Percentiles rank a stretch among this genome's conserved stretches.
phyloP scores from a whole-genome alignment of 2,113 vertebrate species.

The Columba janthina region DNA sequence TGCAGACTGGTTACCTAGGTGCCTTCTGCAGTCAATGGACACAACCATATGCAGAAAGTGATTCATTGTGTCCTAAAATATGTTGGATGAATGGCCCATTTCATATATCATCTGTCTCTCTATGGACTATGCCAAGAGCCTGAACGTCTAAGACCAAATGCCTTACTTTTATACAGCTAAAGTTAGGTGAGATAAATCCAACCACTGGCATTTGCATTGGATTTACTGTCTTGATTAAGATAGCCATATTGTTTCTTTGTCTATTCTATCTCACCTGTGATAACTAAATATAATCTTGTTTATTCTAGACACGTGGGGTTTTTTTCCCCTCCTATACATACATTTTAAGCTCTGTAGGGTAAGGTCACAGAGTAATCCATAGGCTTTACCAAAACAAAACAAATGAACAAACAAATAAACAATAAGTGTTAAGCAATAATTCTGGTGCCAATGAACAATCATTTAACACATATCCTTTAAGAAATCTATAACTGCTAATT shows the following conservation, averaged over 20 bases:
- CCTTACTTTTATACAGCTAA: neutral
- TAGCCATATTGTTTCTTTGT: neutral
- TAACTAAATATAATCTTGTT: neutral
- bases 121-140: neutral
- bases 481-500: neutral
- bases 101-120: neutral
- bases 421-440: neutral
- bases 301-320: neutral
- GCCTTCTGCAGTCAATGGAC: neutral
- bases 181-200: neutral
- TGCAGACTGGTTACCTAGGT: neutral
- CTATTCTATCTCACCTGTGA: neutral
- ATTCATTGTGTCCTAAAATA: neutral
- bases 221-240: neutral
- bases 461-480: neutral
- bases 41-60: neutral
- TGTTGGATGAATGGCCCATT: neutral
- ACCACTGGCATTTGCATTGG: accelerated
- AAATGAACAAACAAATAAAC: neutral
- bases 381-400: neutral
- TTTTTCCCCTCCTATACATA: neutral
- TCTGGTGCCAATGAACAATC: neutral
- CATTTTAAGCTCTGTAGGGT: neutral
- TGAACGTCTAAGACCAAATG: neutral
- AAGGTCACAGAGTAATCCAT: neutral